phyloP scores from a whole-genome alignment of 2,797 vertebrate species.

The Manis javanica region DNA sequence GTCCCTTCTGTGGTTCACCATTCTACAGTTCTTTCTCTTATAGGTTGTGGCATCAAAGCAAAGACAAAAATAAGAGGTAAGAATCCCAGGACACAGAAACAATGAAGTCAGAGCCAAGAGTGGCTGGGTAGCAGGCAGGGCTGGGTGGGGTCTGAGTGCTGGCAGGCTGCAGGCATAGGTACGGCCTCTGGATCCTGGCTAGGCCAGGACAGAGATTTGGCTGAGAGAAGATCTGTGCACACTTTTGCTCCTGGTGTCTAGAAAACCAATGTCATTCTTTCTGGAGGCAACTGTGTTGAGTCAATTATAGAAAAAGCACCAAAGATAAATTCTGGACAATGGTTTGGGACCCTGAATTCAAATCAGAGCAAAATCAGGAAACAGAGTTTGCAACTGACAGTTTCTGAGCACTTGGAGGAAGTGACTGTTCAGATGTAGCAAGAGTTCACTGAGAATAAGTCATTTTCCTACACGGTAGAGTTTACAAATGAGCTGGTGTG shows the following conservation, averaged over 20 bases:
- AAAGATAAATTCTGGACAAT: not conserved
- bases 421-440: not conserved
- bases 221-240: not conserved
- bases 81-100: not conserved
- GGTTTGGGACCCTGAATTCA: not conserved
- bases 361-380: not conserved
- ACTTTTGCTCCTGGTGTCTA: not conserved
- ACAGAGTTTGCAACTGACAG: not conserved
- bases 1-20: not conserved
- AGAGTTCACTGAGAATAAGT: not conserved
- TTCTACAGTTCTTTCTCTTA: not conserved
- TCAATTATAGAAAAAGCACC: not conserved
- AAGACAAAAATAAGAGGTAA: not conserved
- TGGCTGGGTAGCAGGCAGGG: not conserved
- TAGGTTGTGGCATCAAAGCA: not conserved
- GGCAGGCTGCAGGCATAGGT: not conserved
- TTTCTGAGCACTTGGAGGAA: not conserved
- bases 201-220: not conserved
- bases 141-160: not conserved
- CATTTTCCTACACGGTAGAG: not conserved
- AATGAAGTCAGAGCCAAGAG: not conserved
- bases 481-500: not conserved
- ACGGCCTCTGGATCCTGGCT: not conserved
- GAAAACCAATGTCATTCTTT: not conserved
- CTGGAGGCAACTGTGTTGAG: not conserved